Evolutionary conservation across 2,797 vertebrate species (phyloP).

Genomic region (Nannoperca obscura): DNA sequence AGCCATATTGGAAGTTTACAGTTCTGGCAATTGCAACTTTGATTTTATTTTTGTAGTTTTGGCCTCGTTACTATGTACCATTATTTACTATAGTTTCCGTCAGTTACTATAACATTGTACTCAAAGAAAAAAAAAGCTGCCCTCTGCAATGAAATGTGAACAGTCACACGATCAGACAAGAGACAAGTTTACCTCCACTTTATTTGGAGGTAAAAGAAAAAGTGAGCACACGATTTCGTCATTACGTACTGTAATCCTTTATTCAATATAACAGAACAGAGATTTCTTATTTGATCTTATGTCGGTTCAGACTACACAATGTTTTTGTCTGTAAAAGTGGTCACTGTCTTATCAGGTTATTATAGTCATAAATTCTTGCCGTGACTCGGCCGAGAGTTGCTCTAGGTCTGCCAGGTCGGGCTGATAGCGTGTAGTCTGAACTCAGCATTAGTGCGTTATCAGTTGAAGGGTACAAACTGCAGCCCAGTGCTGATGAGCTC

Average conservation of each 20-base stretch:
- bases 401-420: too few species aligned
- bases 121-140: neutral
- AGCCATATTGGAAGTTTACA: neutral
- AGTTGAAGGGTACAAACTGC: neutral
- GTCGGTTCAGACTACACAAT: neutral
- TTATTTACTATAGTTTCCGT: too few species aligned
- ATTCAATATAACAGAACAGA: too few species aligned
- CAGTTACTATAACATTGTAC: neutral
- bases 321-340: neutral
- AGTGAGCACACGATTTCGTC: neutral
- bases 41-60: neutral
- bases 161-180: too few species aligned
- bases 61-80: too few species aligned
- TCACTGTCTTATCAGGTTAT: neutral
- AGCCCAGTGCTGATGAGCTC: neutral
- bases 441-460: neutral
- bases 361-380: neutral
- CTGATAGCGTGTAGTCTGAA: neutral
- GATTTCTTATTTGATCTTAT: too few species aligned
- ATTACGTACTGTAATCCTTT: too few species aligned
- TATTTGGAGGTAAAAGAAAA: neutral
- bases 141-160: neutral
- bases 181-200: neutral
- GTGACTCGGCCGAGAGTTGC: too few species aligned
- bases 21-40: neutral